These are phyloP conservation scores for Rhabdomys dilectus DNA, from an alignment of 2,113 vertebrate species.

Conservation along the genomic window DNA sequence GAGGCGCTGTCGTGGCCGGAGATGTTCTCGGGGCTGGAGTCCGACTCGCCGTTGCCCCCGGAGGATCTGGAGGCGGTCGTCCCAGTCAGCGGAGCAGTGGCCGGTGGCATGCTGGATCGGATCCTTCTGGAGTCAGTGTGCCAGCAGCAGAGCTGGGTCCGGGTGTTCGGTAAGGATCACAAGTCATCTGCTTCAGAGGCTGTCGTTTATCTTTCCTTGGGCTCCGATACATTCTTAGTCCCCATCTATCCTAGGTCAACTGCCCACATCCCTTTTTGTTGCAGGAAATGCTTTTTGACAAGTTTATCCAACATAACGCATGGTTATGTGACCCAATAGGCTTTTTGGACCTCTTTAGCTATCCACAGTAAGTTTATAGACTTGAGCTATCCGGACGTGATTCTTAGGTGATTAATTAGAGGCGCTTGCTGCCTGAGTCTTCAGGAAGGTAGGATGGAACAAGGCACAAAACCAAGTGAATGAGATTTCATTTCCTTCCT, in stretches of 20 bases:
- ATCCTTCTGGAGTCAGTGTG: slow-evolving; percentile 93
- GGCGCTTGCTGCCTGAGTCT: background rate
- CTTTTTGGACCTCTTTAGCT: slow-evolving; percentile 6
- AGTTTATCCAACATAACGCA: slow-evolving; percentile 5
- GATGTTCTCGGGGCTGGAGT: slow-evolving; percentile 87
- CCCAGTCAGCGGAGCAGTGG: slow-evolving; percentile 78
- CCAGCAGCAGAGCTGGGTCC: slow-evolving; percentile 96
- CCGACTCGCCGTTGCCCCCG: slow-evolving; percentile 85
- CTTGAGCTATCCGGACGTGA: background rate
- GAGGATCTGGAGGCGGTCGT: slow-evolving; percentile 90
- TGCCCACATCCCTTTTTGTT: slow-evolving; percentile 4
- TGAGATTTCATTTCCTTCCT: background rate
- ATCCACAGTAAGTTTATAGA: background rate
- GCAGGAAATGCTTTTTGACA: background rate
- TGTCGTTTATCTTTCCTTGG: background rate
- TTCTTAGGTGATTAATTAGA: background rate
- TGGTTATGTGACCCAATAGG: background rate
- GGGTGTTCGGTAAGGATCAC: slow-evolving; percentile 92
- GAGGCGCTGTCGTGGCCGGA: slow-evolving; percentile 85
- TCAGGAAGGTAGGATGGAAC: background rate
- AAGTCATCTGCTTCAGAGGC: background rate
- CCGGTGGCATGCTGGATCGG: slow-evolving; percentile 89
- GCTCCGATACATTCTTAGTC: background rate
- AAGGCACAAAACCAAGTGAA: background rate
- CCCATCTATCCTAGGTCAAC: background rate